Base-by-base conservation (phyloP, 2,888 invertebrate genomes). In the Synanthedon vespiformis region DNA sequence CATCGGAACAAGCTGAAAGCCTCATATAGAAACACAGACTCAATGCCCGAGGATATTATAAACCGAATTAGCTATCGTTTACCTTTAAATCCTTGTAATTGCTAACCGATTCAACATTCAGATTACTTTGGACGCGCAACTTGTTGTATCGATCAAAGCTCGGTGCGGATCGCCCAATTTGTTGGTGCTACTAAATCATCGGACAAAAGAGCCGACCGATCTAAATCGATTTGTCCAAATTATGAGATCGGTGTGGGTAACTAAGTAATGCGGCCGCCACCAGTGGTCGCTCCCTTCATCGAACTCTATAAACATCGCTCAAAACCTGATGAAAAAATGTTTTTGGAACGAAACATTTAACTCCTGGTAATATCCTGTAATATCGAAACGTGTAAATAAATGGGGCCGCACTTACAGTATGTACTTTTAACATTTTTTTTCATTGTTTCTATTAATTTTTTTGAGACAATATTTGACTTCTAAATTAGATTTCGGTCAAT, bases 171-270 rank as follows among this genome's bases (percentile, higher is more conserved):
- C 73, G 66, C 69, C 78, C 83, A 86, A 85, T 85, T 85, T 85
- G 79, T 79, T 68, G 77, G 77, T 66, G 70, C 74, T 79, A 80
- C 82, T 86, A 86, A 85, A 86, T 86, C 84, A 86, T 78, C 74
- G 67, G 62, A 76, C 80, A 84, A 86, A 86, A 77, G 82, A 70
- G 71, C 85, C 85, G 81, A 80, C 55, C 73, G 80, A 74, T 84
- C 83, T 81, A 80, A 85, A 85, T 81, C 86, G 85, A 84, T 84
- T 79, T 82, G 80, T 83, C 72, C 78, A 79, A 86, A 85, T 86
- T 84, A 85, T 74, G 69, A 74, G 60, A 66, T 57, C 64, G 61
- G 58, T 61, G 63, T 61, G 61, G 64, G 59, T 61, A 62, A 61
- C 59, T 61, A 61, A 63, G 59, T 61, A 62, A 61, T 59, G 57